Conservation (phyloP, 1,140 invertebrate genomes). For the Musca vetustissima region DNA sequence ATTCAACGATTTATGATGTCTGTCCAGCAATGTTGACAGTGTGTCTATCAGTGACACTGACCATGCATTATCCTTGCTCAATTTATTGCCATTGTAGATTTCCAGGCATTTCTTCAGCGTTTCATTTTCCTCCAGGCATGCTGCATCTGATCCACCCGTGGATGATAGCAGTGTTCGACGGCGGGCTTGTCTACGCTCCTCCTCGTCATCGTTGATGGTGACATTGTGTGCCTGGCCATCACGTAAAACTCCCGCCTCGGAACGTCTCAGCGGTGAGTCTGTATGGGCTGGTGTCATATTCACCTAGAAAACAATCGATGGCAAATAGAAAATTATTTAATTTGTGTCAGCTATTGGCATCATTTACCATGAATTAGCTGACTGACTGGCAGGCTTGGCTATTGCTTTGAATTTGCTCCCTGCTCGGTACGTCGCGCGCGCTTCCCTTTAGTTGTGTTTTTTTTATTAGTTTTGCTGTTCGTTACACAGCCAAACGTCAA, state of each 20-base stretch:
- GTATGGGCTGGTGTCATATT: slow-evolving; percentile 36
- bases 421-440: background rate
- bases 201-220: slow-evolving; percentile 51
- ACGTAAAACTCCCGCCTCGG: slow-evolving; percentile 44
- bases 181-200: slow-evolving; percentile 45
- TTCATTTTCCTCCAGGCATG: slow-evolving; percentile 48
- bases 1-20: slow-evolving; percentile 63
- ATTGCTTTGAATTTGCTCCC: slow-evolving; percentile 5
- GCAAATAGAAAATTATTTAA: background rate
- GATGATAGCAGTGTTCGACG: slow-evolving; percentile 37
- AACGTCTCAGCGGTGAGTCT: slow-evolving; percentile 50
- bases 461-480: background rate
- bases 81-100: slow-evolving; percentile 60
- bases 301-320: background rate
- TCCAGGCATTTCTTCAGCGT: slow-evolving; percentile 46
- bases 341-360: background rate
- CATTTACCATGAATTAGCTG: slow-evolving; percentile 2
- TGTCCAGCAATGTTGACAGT: slow-evolving; percentile 66
- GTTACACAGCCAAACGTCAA: background rate
- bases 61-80: slow-evolving; percentile 76
- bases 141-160: slow-evolving; percentile 28
- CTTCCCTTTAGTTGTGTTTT: background rate
- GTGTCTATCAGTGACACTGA: slow-evolving; percentile 73
- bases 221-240: slow-evolving; percentile 34
- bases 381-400: too few relatives aligned